phyloP scores from a whole-genome alignment of 2,797 vertebrate species.

The Acrocephalus scirpaceus region DNA sequence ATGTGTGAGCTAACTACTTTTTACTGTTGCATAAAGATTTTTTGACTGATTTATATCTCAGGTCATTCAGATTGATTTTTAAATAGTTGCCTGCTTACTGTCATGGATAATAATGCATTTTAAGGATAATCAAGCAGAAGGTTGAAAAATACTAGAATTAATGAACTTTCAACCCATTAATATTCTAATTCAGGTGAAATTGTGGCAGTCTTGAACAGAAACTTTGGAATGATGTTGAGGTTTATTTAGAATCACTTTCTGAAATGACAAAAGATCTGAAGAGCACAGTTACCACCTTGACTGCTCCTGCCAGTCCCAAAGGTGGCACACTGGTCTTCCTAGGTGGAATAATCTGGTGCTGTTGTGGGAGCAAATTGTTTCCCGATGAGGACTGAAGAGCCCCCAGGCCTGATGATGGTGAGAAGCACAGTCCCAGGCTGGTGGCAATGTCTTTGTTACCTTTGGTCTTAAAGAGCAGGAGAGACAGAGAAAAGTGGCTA shows the following conservation, averaged over 20 bases:
- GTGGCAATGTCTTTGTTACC: background rate
- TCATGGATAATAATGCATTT: background rate
- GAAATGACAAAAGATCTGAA: background rate
- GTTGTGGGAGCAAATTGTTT: background rate
- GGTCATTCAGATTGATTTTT: background rate
- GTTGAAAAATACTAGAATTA: background rate
- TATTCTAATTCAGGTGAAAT: background rate
- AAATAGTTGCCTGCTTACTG: background rate
- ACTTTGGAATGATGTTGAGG: background rate
- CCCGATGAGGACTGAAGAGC: fast-evolving
- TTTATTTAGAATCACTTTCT: background rate
- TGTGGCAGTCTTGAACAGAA: background rate
- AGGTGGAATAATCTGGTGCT: background rate
- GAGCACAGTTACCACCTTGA: background rate
- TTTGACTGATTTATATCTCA: background rate
- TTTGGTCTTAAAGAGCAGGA: background rate
- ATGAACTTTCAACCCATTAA: background rate
- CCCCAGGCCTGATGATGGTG: background rate
- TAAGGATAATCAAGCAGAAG: background rate
- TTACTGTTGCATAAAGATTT: background rate
- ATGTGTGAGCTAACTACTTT: background rate
- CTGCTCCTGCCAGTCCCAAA: background rate
- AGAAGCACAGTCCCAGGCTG: background rate
- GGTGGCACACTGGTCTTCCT: background rate
- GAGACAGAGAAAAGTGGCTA: background rate